A percentile compares a stretch with the other conserved stretches of the same genome.
Conservation (phyloP, 1,140 invertebrate species). For the Samia ricini region DNA sequence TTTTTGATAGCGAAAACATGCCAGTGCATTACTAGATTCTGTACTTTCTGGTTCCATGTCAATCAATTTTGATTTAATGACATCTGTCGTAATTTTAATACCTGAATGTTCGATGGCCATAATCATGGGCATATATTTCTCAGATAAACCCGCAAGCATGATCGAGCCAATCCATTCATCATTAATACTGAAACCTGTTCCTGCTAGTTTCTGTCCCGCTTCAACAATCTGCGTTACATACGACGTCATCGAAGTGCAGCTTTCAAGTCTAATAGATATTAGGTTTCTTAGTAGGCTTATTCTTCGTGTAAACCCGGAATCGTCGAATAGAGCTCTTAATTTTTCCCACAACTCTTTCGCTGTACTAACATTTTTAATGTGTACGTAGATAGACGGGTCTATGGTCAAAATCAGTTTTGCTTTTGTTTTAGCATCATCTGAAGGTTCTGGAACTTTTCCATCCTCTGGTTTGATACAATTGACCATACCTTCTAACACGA, state of each 20-base stretch:
- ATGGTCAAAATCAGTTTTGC: conserved; percentile 20
- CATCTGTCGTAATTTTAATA: conserved; percentile 26
- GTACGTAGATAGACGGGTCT: neutral
- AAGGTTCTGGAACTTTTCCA: neutral
- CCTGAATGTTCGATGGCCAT: conserved; percentile 33
- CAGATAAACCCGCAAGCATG: neutral
- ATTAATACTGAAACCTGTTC: conserved; percentile 2
- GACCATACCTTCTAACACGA: too few relatives aligned
- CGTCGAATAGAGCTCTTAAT: conserved; percentile 34
- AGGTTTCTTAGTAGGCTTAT: conserved; percentile 29
- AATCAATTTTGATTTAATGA: too few relatives aligned
- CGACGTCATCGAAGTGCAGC: conserved; percentile 23
- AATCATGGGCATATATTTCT: conserved; percentile 44
- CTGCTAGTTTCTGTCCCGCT: neutral
- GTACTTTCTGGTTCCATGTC: too few relatives aligned
- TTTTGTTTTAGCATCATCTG: conserved; percentile 25
- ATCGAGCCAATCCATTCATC: conserved; percentile 35
- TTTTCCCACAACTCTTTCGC: conserved; percentile 39
- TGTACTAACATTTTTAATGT: conserved; percentile 18
- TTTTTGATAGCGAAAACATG: too few relatives aligned
- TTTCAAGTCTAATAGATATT: conserved; percentile 30
- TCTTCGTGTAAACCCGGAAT: conserved; percentile 29
- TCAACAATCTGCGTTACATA: conserved; percentile 24
- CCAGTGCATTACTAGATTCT: neutral
- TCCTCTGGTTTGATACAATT: too few relatives aligned